Conservation (phyloP, 2,888 invertebrate species). For the Rhagonycha lutea region DNA sequence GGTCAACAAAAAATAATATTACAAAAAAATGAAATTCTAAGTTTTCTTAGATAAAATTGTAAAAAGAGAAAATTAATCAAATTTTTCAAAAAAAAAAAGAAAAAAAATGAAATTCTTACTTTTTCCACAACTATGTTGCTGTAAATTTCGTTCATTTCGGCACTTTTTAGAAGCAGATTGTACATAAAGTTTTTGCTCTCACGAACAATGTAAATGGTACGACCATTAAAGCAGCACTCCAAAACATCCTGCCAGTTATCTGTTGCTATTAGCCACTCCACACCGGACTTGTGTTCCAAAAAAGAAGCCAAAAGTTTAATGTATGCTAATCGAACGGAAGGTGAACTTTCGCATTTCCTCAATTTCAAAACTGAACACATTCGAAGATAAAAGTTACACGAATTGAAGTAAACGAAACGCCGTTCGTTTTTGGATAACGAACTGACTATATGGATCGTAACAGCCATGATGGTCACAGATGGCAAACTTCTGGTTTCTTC, state of each 20-base stretch:
- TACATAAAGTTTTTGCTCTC: conserved; percentile 69
- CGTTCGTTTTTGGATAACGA: conserved; percentile 63
- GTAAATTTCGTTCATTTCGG: conserved; percentile 58
- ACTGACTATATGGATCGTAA: conserved; percentile 67
- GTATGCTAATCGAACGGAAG: conserved; percentile 70
- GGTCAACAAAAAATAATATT: too few species aligned
- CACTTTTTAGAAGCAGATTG: conserved; percentile 62
- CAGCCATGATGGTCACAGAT: conserved; percentile 60
- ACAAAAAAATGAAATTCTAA: too few species aligned
- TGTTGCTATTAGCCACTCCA: conserved; percentile 66
- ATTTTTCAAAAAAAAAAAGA: not conserved
- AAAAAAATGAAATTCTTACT: conserved; percentile 1
- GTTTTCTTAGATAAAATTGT: too few species aligned
- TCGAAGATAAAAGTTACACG: conserved; percentile 52
- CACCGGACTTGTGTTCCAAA: conserved; percentile 65
- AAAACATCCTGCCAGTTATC: conserved; percentile 70
- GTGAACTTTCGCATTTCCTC: conserved; percentile 53
- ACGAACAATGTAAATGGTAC: conserved; percentile 72
- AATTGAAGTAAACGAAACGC: conserved; percentile 62
- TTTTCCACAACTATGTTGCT: conserved; percentile 44
- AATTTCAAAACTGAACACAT: conserved; percentile 49
- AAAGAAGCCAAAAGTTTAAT: conserved; percentile 66
- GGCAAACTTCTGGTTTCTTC: conserved; percentile 48
- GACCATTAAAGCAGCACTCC: conserved; percentile 65
- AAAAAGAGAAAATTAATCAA: too few species aligned